A percentile compares a stretch with the other conserved stretches of the same genome.
Evolutionary conservation across 2,113 vertebrate genomes (phyloP).

Genomic region (Tupaia tana): DNA sequence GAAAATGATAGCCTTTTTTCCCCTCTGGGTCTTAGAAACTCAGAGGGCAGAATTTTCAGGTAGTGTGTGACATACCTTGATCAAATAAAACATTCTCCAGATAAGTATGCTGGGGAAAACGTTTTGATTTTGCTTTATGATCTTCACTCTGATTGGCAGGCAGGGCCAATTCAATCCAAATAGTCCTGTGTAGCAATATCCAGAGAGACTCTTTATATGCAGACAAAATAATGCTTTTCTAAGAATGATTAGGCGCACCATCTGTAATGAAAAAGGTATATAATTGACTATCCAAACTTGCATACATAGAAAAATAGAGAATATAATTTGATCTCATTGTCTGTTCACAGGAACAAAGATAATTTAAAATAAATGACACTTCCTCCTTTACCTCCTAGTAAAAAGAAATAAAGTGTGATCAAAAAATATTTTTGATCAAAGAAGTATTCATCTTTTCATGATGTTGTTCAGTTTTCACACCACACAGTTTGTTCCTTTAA

Average conservation of each 20-base stretch:
- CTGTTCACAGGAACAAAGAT: background rate
- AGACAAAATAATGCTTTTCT: background rate
- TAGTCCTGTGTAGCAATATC: background rate
- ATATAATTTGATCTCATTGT: background rate
- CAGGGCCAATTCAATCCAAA: background rate
- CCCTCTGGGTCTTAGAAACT: background rate
- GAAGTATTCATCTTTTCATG: background rate
- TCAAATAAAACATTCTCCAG: background rate
- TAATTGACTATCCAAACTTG: background rate
- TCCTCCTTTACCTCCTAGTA: fast-evolving
- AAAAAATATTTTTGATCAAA: background rate
- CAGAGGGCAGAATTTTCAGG: background rate
- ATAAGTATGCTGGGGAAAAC: background rate
- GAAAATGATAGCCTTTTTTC: background rate
- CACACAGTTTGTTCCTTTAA: background rate
- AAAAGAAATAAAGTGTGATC: background rate
- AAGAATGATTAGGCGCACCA: background rate
- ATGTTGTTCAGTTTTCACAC: background rate
- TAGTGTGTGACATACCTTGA: background rate
- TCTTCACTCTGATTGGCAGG: background rate
- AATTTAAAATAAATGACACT: background rate
- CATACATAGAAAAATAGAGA: background rate
- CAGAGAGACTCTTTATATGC: background rate
- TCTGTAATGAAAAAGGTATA: background rate
- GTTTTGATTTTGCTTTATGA: slow-evolving; percentile 22